Evolutionary conservation across 1,140 invertebrate genomes (phyloP), one percentile per base, ranked within the genome.

Genomic region (Trichonephila inaurata): DNA sequence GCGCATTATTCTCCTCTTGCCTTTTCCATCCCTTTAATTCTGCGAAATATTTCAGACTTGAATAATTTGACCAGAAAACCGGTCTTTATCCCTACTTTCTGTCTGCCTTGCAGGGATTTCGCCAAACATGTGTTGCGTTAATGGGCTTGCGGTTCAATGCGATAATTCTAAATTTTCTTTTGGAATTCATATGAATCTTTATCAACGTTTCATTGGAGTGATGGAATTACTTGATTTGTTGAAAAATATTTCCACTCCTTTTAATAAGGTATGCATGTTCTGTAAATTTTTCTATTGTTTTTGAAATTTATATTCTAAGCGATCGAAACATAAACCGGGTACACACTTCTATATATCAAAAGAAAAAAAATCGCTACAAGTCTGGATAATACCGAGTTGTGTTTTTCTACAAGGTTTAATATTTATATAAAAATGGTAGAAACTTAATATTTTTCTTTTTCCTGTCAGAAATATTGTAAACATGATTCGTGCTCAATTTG

Each of bases 101-200:
- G 51, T 16, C 28, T 77, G 28, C 28, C 33, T 33, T 28, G 28
- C 33, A n/a, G 66, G 24, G 33, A 77, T 77, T 77, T 77, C 72
- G 72, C 72, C 72, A 77, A 77, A 77, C 72, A 77, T 77, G 72
- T 77, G 72, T 77, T 33, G 72, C 72, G 18, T 77, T 77, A 24
- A 28, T n/a, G 72, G 33, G 28, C 33, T 77, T 77, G 72, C 72
- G 28, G 72, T 40, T 33, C 33, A 33, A 18, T 33, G 28, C 62
- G 18, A 64, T 18, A 51, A 21, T 10, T 69, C 12, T 69, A 69
- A 69, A 69, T n/a, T 69, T 69, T 24, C 66, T 69, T 28, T 12
- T 24, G 10, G n/a, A 24, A 69, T 69, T 69, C n/a, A 4, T 8
- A 69, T 24, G n/a, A 69, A 24, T 69, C n/a, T 69, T 69, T 69